Evolutionary conservation across 1,140 invertebrate species (phyloP), one percentile per base, ranked within the genome.

Genomic region (Drosophila tristis): DNA sequence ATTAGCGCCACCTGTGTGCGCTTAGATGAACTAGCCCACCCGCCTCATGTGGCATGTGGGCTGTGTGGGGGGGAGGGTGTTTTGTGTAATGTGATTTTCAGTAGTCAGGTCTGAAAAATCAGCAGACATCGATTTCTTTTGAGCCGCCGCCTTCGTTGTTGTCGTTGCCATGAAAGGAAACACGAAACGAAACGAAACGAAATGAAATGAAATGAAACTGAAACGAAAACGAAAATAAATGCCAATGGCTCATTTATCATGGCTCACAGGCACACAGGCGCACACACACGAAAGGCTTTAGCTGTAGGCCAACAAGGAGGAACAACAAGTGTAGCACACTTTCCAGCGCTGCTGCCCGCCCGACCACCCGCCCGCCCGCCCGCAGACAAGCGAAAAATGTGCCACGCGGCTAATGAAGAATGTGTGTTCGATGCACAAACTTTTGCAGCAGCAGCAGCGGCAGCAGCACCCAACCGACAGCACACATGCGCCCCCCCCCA

Each of bases 241-340:
- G 77, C 77, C 77, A 79, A 80, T 68, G 77, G 49, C 77, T 79
- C 76, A 79, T 79, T 79, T 79, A 79, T 79, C 77, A 79, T 78
- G 66, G 75, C 49, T 13, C 35, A 13, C 35, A 39, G 11, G 4
- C 60, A 35, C 42, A 60, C 15, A 56, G 42, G 15, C 29, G 26
- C 54, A 71, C 54, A 71, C 23, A 55, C n/a, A n/a, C n/a, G 13
- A 50, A 59, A 57, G 48, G 31, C 16, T 50, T 42, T 29, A 51
- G 25, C 39, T 15, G 7, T 26, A 43, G 53, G 39, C 56, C 72
- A 50, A 50, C 45, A 59, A 59, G 57, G 48, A 59, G 65, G 43
- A 47, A 55, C 35, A 43, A 35, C 11, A 43, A 29, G 45, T 61
- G 51, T 63, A 74, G 71, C 72, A 75, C 39, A 75, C 64, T 76